Conservation (phyloP, 2,113 vertebrate genomes). For the Telmatochromis brichardi region DNA sequence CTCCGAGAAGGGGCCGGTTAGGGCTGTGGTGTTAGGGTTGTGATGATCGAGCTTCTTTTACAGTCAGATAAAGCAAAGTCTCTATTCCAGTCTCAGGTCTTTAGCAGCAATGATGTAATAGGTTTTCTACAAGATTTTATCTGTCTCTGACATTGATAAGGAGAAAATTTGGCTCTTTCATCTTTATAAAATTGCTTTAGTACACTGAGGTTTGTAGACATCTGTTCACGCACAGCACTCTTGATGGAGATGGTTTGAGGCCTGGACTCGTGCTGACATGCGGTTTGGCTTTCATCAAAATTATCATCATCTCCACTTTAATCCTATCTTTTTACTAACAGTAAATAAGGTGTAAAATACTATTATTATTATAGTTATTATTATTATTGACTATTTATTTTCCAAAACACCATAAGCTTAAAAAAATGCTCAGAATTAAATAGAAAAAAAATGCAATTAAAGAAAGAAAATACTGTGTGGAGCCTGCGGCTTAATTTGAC, state of each 20-base stretch:
- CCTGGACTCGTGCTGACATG: background rate
- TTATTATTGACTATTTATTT: background rate
- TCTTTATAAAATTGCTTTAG: background rate
- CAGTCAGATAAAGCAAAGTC: background rate
- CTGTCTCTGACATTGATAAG: background rate
- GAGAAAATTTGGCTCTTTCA: background rate
- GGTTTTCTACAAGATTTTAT: background rate
- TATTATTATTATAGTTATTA: background rate
- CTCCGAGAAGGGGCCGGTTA: background rate
- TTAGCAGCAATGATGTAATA: background rate
- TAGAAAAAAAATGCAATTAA: background rate
- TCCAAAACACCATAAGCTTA: background rate
- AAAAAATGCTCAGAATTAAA: background rate
- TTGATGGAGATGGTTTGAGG: background rate
- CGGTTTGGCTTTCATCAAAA: background rate
- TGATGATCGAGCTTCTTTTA: background rate
- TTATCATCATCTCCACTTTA: background rate
- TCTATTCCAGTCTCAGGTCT: background rate
- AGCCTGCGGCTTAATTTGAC: background rate
- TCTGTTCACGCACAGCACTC: fast-evolving
- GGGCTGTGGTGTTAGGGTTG: background rate
- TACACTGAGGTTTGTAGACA: background rate
- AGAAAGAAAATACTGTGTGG: background rate
- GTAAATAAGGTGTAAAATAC: background rate
- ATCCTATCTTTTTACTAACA: background rate